phyloP scores from a whole-genome alignment of 2,113 vertebrate genomes.

The Okapia johnstoni region DNA sequence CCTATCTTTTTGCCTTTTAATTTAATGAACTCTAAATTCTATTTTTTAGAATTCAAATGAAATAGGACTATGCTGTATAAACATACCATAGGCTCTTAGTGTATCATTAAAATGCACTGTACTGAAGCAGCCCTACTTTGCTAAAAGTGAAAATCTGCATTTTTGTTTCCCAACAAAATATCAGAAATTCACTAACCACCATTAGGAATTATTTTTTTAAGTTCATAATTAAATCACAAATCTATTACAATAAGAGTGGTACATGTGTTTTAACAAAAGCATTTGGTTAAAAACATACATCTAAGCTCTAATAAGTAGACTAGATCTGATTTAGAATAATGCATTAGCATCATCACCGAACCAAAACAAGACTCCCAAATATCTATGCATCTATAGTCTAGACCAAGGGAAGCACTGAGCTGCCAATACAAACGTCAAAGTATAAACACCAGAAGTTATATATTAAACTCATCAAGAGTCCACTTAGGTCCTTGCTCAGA shows the following conservation, averaged over 20 bases:
- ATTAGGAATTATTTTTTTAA: background rate
- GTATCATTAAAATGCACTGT: background rate
- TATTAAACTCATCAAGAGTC: background rate
- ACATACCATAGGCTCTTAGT: background rate
- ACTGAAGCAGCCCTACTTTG: background rate
- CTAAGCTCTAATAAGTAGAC: background rate
- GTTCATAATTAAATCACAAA: background rate
- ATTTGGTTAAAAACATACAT: conserved; percentile 9
- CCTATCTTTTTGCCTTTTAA: too few species aligned
- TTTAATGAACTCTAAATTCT: background rate
- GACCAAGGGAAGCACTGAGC: background rate
- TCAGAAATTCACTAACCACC: background rate
- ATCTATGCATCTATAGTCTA: background rate
- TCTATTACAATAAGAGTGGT: background rate
- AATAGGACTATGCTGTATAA: background rate
- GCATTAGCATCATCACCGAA: background rate
- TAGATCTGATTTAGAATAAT: conserved; percentile 19
- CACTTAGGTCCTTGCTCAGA: background rate
- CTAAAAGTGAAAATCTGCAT: conserved; percentile 1
- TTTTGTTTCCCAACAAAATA: conserved; percentile 4
- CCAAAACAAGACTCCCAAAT: conserved; percentile 13
- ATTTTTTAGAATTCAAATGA: conserved; percentile 16
- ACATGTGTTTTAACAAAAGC: background rate
- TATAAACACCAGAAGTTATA: background rate
- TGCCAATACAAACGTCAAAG: background rate